Base-by-base conservation (phyloP, 2,113 vertebrate genomes). In the Polyodon spathula region DNA sequence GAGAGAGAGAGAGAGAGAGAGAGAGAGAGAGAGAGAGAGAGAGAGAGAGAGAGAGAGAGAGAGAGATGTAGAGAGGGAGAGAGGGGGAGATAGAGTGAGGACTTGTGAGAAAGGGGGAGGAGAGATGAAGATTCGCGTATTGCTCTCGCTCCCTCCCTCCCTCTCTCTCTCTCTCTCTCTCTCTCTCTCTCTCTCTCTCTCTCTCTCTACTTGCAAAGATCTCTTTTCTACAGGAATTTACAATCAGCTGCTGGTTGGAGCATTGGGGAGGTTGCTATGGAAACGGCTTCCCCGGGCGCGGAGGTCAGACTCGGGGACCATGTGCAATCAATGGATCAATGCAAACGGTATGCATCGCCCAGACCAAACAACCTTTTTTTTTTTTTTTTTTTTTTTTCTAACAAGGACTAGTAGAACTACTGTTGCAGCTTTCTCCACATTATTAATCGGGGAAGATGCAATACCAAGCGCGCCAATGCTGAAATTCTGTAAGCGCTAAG, bases 61-160 rank as follows among this genome's bases (percentile, higher is more conserved):
- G n/a, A n/a, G n/a, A n/a, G n/a, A n/a, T n/a, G n/a, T n/a, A n/a
- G n/a, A n/a, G n/a, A n/a, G n/a, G n/a, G n/a, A n/a, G n/a, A n/a
- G n/a, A n/a, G n/a, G n/a, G n/a, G n/a, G n/a, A n/a, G n/a, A n/a
- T n/a, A n/a, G n/a, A n/a, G n/a, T n/a, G n/a, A n/a, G n/a, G n/a
- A n/a, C n/a, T n/a, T n/a, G n/a, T n/a, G 70, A 74, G 86, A 79
- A 88, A 90, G 87, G 89, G 78, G 90, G 91, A 88, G 90, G 90
- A 88, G 92, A 86, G 80, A 89, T 73, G 81, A 82, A 69, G 83
- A 85, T 80, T 74, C 79, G 80, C 80, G 83, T 82, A 74, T 85
- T 87, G 86, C 78, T 73, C 80, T 76, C 77, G 76, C 68, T 70
- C 78, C 69, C n/a, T n/a, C n/a, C n/a, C n/a, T n/a, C n/a, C n/a